Base-by-base conservation (phyloP, 2,797 vertebrate genomes). In the Oreortyx pictus region DNA sequence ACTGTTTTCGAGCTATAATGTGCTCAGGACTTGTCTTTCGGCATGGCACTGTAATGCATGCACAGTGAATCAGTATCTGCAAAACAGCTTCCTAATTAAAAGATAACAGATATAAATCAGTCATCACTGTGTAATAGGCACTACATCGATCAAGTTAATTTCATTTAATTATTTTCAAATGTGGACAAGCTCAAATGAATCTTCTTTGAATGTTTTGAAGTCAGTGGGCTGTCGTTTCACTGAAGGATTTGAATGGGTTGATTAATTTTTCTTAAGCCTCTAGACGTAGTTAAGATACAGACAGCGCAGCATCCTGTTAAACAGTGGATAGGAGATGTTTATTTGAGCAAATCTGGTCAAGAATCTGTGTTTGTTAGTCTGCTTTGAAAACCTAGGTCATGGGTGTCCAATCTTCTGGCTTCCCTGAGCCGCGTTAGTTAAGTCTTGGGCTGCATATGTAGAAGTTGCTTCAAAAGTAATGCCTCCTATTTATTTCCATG, bases 301-400 rank as follows among this genome's bases (percentile, higher is more conserved):
- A 6, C 35, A 35, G 35, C 39, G 66, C 29, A 7, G 17, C 66
- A n/a, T 72, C 33, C 14, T 49, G 19, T 23, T 86, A 52, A 29
- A 46, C 64, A 59, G 6, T 62, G 27, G 23, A 13, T 37, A 50
- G 43, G 64, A 59, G 50, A 7, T 60, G 18, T 73, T 86, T 65
- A 39, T 77, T 86, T 94, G 43, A 73, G 35, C 9, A 70, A 50
- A 89, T 83, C n/a, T 66, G 12, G 8, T 68, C 41, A 84, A 75
- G 54, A 88, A 83, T 54, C 33, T 2, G 1, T 41, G 10, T 66
- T 82, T 59, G 7, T 59, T 82, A 82, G 59, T 54, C 50, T 19
- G 47, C 23, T 12, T 81, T 67, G 59, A 72, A 84, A 86, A 49
- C 52, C 52, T 49, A 79, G n/a, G 27, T 46, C 14, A 4, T 52